phyloP scores from a whole-genome alignment of 92 coral and sea anemone species.

The Paramuricea clavata region DNA sequence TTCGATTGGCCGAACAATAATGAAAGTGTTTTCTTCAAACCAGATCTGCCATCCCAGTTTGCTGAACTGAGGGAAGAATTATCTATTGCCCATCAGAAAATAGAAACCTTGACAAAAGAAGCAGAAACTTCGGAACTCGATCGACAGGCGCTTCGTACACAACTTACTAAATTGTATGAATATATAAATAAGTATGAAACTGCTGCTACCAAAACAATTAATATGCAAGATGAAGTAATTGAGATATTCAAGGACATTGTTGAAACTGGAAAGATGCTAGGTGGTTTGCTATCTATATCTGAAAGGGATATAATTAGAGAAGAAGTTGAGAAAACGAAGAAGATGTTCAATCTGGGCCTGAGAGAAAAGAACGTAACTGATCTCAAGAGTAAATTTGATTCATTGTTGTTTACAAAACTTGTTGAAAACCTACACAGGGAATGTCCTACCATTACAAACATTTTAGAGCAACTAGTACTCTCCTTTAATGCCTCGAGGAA shows the following conservation, averaged over 20 bases:
- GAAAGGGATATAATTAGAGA: constrained; percentile 42
- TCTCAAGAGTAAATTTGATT: constrained; percentile 29
- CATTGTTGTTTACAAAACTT: constrained; percentile 45
- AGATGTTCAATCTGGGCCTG: constrained; percentile 42
- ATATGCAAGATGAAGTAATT: constrained; percentile 21
- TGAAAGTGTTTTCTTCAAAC: too few relatives aligned
- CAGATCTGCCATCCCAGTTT: too few relatives aligned
- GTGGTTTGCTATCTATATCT: constrained; percentile 58
- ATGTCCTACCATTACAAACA: constrained; percentile 55
- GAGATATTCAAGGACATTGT: constrained; percentile 21
- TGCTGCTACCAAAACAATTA: neutral
- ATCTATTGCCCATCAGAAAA: too few relatives aligned
- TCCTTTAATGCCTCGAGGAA: constrained; percentile 49
- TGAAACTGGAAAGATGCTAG: constrained; percentile 34
- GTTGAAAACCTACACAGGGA: constrained; percentile 20
- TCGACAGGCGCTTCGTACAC: neutral
- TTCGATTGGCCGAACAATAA: too few relatives aligned
- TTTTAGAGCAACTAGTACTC: constrained; percentile 55
- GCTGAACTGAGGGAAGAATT: too few relatives aligned
- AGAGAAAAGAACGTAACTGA: constrained; percentile 33
- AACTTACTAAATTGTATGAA: neutral
- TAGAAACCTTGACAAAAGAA: neutral
- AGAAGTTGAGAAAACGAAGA: constrained; percentile 45
- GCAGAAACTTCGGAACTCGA: neutral
- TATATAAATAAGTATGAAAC: neutral